Evolutionary conservation across 92 coral and sea anemone species (phyloP), one percentile per base, ranked within the genome.

Genomic region (Galaxea fascicularis): DNA sequence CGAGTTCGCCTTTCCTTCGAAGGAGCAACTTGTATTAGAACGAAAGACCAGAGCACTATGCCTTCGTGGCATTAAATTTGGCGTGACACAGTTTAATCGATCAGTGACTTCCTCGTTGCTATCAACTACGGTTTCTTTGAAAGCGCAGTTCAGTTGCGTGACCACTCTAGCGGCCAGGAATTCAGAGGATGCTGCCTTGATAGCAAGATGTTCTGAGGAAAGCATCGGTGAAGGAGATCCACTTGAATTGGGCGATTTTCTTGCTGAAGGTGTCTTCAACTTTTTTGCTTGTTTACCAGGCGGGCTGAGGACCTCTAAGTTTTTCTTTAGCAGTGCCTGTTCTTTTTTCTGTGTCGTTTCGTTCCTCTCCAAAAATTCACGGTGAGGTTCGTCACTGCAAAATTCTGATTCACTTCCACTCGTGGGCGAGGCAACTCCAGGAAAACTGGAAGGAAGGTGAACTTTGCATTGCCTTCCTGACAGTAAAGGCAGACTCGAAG

Each of bases 81-180:
- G 90, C 45, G 86, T 86, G 59, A 86, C 85, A 22, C 90, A 86
- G 53, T 16, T 52, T 58, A 25, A 79, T 25, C 85, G 54, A 12
- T 18, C 28, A 27, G 64, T 41, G 20, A 28, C 51, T 16, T 57
- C 21, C 4, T 45, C 45, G 1, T 86, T 56, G 39, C 59, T 65
- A 20, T 11, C 79, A 14, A 15, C 12, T 17, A 26, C 20, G 9
- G 86, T 82, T 71, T 82, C 86, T 44, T 70, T 15, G 20, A 86
- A 79, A 14, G 85, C 85, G 28, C 58, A 27, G 76, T 79, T 71
- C 0, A 86, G 80, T 60, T 86, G 78, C 30, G 90, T 86, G 65
- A 86, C 90, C 30, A 86, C 90, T 35, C 90, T 57, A 3, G 90
- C 86, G 3, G 90, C 90, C 18, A 86, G 86, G 86, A 68, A 86